Percentiles rank a stretch among this genome's conserved stretches.
These are phyloP conservation scores for Sebastes kiyomatsui DNA, from an alignment of 2,797 vertebrate species.

Conservation along the genomic window DNA sequence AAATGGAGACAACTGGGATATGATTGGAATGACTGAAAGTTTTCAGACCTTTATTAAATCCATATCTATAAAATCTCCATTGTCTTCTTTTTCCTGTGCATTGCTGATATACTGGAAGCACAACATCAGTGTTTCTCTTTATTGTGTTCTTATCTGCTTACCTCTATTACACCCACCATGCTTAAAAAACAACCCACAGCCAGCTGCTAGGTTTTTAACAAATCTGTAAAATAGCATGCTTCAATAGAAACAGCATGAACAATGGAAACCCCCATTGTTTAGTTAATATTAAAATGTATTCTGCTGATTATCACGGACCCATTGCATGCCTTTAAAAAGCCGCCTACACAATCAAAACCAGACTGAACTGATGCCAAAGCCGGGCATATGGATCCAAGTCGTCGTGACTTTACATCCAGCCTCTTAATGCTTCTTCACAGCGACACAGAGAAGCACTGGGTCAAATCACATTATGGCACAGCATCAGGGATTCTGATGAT, in stretches of 20 bases:
- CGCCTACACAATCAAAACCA: constrained; percentile 40
- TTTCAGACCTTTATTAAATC: constrained; percentile 57
- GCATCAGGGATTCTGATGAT: neutral
- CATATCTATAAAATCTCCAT: constrained; percentile 18
- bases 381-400: neutral
- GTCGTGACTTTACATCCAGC: neutral
- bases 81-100: neutral
- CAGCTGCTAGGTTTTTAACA: neutral
- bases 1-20: constrained; percentile 21
- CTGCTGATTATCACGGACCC: constrained; percentile 25
- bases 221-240: neutral
- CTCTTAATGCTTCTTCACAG: neutral
- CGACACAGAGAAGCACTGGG: neutral
- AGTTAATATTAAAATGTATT: constrained; percentile 26
- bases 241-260: neutral
- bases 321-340: neutral
- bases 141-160: neutral
- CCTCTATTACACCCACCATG: neutral
- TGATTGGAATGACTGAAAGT: neutral
- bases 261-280: neutral
- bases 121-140: neutral
- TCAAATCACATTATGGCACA: neutral
- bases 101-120: neutral
- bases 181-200: neutral
- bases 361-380: constrained; percentile 8